Base-by-base conservation (phyloP, 2,113 vertebrate species). In the Phaethon lepturus region DNA sequence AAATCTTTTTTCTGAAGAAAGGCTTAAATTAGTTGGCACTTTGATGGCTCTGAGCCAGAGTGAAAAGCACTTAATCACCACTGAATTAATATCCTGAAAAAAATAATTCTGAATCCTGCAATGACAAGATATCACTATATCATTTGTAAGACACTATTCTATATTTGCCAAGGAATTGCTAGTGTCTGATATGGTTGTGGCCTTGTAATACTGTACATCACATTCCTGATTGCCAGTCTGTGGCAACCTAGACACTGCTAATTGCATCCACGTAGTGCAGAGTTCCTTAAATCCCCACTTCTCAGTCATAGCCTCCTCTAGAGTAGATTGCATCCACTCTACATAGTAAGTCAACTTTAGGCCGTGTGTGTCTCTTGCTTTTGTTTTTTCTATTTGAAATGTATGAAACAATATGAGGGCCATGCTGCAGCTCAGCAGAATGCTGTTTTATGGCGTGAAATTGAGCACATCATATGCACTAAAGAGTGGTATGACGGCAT, bases 391-490 rank as follows among this genome's bases (percentile, higher is more conserved):
- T 42, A 68, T 64, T 56, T 4, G 2, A 69, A 53, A 33, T 7
- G 3, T 44, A 25, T n/a, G 31, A 23, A 86, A 17, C 17, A 35
- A 29, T 5, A 20, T 44, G 16, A 87, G 19, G 45, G n/a, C 45
- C 2, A 1, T 77, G 31, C 42, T 53, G 55, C 40, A 75, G 47
- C 53, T 72, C 67, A 69, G 29, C 26, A 62, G 44, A 80, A 45
- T 45, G 35, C 5, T 40, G 23, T 0, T 49, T 24, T 22, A 31
- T 17, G 11, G 17, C 42, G 19, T 14, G 24, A 67, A 77, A 45
- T 10, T 14, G 9, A 55, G 26, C 2, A 0, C 31, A 22, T 60
- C 29, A 3, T 6, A 3, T 7, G 18, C 6, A 1, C 52, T 67
- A 33, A n/a, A 24, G 9, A 13, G 9, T 20, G 3, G 17, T 23